Percentiles rank a stretch among this genome's conserved stretches.
Conservation (phyloP, 2,888 invertebrate species). For the Synergus japonicus region DNA sequence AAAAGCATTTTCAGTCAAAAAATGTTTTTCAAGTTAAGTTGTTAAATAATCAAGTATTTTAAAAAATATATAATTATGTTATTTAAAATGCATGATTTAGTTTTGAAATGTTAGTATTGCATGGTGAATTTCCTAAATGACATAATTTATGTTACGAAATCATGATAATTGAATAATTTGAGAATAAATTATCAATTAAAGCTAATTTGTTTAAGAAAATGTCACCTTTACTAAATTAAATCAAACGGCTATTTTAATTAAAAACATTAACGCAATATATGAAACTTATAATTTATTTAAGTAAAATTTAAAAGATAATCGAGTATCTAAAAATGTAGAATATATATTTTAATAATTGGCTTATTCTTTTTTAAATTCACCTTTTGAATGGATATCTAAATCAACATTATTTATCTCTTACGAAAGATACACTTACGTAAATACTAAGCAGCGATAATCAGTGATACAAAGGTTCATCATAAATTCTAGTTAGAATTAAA, state of each 20-base stretch:
- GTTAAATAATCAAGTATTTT: too few relatives aligned
- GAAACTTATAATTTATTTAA: background rate
- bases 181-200: background rate
- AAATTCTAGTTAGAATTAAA: background rate
- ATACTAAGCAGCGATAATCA: constrained; percentile 25
- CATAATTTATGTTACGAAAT: background rate
- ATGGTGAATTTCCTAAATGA: too few relatives aligned
- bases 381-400: background rate
- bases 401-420: constrained; percentile 11
- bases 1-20: too few relatives aligned
- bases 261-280: background rate
- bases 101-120: too few relatives aligned
- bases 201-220: background rate
- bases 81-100: too few relatives aligned
- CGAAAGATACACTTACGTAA: constrained; percentile 21
- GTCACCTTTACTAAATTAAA: background rate
- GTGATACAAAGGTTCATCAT: background rate
- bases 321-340: background rate
- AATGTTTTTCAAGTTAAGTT: too few relatives aligned
- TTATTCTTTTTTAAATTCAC: background rate
- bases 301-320: background rate
- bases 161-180: background rate
- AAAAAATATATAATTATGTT: too few relatives aligned
- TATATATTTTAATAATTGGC: background rate
- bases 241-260: too few relatives aligned